Conservation (phyloP, 2,113 vertebrate species). For the Bos taurus region ARS-UCD2.0 NC_037351.1:51677001-51677500, state of each 20-base stretch:
- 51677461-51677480: constrained; percentile 4
- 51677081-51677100: constrained; percentile 39
- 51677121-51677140: constrained; percentile 49
- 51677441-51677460: background rate
- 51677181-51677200: constrained; percentile 43
- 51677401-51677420: background rate
- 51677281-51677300: constrained; percentile 56
- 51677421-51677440: background rate
- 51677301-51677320: constrained; percentile 28
- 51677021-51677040: constrained; percentile 30
- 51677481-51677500: background rate
- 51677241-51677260: constrained; percentile 3
- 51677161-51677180: constrained; percentile 50
- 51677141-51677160: constrained; percentile 48
- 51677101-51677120: background rate
- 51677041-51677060: constrained; percentile 41
- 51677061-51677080: constrained; percentile 30
- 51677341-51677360: constrained; percentile 30
- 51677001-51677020: constrained; percentile 34
- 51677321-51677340: constrained; percentile 62
- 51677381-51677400: background rate
- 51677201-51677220: constrained; percentile 47
- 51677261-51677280: constrained; percentile 59
- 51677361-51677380: background rate
- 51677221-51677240: background rate